Conservation (phyloP, 1,140 invertebrate species). For the Formica exsecta region DNA sequence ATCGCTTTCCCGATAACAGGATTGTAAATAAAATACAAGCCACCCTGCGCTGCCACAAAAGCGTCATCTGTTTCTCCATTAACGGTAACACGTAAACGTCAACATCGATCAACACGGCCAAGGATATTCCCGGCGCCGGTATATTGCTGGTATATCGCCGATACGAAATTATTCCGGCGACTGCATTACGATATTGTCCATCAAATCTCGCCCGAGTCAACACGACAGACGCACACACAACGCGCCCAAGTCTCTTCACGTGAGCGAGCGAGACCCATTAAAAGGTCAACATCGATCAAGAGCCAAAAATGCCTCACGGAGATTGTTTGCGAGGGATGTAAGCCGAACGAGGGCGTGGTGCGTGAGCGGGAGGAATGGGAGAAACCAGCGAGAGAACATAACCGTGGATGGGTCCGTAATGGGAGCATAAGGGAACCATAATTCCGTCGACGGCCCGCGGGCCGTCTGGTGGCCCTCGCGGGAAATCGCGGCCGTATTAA, state of each 20-base stretch:
- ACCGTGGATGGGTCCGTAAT: constrained; percentile 78
- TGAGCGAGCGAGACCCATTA: constrained; percentile 31
- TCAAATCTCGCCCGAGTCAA: constrained; percentile 53
- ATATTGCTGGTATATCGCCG: constrained; percentile 1
- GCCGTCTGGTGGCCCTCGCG: constrained; percentile 68
- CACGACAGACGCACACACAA: background rate
- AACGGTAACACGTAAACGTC: constrained; percentile 50
- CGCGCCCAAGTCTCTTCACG: background rate
- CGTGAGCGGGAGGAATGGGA: background rate
- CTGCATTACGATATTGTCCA: constrained; percentile 64
- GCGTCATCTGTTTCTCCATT: constrained; percentile 39
- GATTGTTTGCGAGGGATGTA: constrained; percentile 67
- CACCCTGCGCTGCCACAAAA: constrained; percentile 16
- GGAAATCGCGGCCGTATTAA: constrained; percentile 76
- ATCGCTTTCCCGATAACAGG: constrained; percentile 25
- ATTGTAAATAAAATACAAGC: constrained; percentile 58
- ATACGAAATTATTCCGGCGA: constrained; percentile 54
- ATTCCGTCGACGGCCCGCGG: constrained; percentile 74
- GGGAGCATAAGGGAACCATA: constrained; percentile 80
- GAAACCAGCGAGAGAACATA: background rate
- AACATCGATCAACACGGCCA: constrained; percentile 50
- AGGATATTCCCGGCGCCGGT: constrained; percentile 20
- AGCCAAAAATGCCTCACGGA: constrained; percentile 49
- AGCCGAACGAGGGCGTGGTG: constrained; percentile 27
- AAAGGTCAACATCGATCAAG: constrained; percentile 53